phyloP scores from a whole-genome alignment of 2,797 vertebrate species.

The Siniperca obscura region DNA sequence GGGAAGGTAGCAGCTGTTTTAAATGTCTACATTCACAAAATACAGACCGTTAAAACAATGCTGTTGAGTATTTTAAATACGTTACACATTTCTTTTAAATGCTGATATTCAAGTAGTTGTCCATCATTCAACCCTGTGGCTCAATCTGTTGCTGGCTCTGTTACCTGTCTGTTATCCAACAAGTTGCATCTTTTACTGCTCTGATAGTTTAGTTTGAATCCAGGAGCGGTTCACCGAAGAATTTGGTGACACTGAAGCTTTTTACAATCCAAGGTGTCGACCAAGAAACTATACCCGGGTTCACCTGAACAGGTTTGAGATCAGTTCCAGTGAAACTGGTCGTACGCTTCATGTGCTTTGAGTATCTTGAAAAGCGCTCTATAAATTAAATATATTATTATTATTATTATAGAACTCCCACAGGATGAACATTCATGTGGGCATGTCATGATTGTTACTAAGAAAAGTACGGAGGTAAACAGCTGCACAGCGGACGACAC shows the following conservation, averaged over 20 bases:
- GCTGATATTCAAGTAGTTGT: slow-evolving; percentile 52
- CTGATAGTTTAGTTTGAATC: neutral
- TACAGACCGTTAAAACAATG: slow-evolving; percentile 15
- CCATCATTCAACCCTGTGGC: slow-evolving; percentile 20
- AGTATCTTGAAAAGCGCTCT: neutral
- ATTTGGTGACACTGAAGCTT: neutral
- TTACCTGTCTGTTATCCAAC: too few species aligned
- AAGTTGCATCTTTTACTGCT: neutral
- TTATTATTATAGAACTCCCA: neutral
- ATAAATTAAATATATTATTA: neutral
- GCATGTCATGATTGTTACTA: neutral
- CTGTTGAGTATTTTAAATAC: slow-evolving; percentile 26
- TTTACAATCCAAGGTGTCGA: slow-evolving; percentile 1
- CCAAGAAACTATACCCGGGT: neutral
- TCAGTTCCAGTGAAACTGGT: too few species aligned
- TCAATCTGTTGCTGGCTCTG: neutral
- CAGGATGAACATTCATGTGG: neutral
- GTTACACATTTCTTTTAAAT: slow-evolving; percentile 16
- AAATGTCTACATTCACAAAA: slow-evolving; percentile 46
- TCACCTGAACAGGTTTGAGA: neutral
- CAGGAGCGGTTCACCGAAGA: neutral
- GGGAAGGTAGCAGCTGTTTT: slow-evolving; percentile 8
- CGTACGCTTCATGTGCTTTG: too few species aligned
- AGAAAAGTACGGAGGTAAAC: neutral
- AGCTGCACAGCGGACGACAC: neutral